Conservation (phyloP, 1,140 invertebrate genomes). For the Zaprionus ornatus region DNA sequence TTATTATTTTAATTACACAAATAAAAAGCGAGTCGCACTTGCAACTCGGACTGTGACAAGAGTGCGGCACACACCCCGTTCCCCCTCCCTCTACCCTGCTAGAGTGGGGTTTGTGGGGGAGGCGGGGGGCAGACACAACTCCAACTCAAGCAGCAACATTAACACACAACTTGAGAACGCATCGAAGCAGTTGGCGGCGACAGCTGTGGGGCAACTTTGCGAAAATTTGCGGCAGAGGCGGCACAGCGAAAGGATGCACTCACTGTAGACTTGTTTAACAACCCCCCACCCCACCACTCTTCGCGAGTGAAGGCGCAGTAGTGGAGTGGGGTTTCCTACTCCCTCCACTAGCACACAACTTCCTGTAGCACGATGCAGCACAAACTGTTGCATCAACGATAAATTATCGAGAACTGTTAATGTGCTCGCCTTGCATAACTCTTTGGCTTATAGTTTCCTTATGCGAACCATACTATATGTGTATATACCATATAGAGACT, state of each 20-base stretch:
- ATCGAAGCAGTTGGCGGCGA: slow-evolving; percentile 23
- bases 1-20: slow-evolving; percentile 78
- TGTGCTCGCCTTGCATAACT: not conserved
- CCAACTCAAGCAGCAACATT: slow-evolving; percentile 9
- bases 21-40: slow-evolving; percentile 50
- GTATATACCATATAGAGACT: not conserved
- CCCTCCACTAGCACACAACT: not conserved
- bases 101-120: no score
- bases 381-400: slow-evolving; percentile 22
- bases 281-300: not conserved
- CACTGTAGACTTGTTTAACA: slow-evolving; percentile 16
- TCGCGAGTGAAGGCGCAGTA: no score
- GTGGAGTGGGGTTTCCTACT: not conserved
- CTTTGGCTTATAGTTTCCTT: not conserved
- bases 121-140: not conserved
- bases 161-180: slow-evolving; percentile 18
- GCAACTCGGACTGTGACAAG: slow-evolving; percentile 33
- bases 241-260: slow-evolving; percentile 15
- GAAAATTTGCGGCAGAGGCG: not conserved
- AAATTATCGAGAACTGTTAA: slow-evolving; percentile 24
- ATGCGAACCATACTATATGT: not conserved
- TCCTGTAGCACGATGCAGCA: not conserved
- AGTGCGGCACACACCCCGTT: slow-evolving; percentile 1
- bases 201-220: slow-evolving; percentile 22
- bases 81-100: not conserved